These are phyloP conservation scores for Drosophila sp. DNA, from an alignment of 1,140 invertebrate species.

Conservation along the genomic window DNA sequence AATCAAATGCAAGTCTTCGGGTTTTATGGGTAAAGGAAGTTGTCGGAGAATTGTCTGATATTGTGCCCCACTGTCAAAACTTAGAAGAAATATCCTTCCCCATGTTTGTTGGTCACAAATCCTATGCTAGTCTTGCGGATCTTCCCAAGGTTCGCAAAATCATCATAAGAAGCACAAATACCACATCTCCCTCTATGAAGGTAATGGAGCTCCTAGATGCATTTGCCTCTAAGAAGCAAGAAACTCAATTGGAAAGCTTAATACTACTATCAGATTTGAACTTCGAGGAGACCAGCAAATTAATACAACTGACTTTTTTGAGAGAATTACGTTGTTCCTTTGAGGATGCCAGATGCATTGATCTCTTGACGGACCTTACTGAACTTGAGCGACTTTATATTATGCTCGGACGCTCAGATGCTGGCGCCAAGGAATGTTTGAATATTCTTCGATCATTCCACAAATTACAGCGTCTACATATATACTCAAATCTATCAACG, in stretches of 20 bases:
- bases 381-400: conserved; percentile 31
- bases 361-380: conserved; percentile 18
- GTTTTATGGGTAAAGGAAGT: conserved; percentile 14
- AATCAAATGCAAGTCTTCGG: conserved; percentile 14
- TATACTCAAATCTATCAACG: conserved; percentile 14
- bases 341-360: conserved; percentile 27
- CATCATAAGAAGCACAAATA: conserved; percentile 5
- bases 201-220: conserved; percentile 6
- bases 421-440: conserved; percentile 12
- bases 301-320: conserved; percentile 2
- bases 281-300: conserved; percentile 13
- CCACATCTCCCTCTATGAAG: background rate
- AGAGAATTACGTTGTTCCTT: conserved; percentile 13
- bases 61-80: conserved; percentile 13
- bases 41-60: conserved; percentile 10
- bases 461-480: conserved; percentile 15
- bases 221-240: background rate
- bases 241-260: conserved; percentile 7
- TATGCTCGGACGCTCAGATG: background rate
- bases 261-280: background rate
- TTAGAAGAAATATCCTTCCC: conserved; percentile 19
- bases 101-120: conserved; percentile 1
- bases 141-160: conserved; percentile 8
- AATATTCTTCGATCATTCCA: conserved; percentile 9
- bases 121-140: conserved; percentile 6